A percentile compares a stretch with the other conserved stretches of the same genome.
Evolutionary conservation across 30 jellyfish, hydroid and myxozoan species (phyloP).

Genomic region (Clytia hemisphaerica): DNA sequence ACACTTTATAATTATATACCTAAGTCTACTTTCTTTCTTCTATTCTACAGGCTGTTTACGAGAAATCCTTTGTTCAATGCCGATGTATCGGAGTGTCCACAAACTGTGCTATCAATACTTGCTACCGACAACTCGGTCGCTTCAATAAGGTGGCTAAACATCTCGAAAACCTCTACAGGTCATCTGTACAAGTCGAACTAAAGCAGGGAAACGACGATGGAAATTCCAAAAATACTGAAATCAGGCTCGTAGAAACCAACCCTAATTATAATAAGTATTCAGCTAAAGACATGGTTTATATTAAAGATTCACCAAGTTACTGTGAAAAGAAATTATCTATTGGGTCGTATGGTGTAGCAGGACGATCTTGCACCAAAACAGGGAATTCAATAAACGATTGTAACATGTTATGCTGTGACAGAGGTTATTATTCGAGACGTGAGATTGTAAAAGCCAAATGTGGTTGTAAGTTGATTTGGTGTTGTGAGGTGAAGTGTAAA

Average conservation of each 20-base stretch:
- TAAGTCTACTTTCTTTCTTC: too few relatives aligned
- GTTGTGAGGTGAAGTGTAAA: constrained; percentile 83
- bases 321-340: constrained; percentile 27
- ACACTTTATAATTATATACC: too few relatives aligned
- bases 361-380: constrained; percentile 65
- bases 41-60: constrained; percentile 69
- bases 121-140: constrained; percentile 88
- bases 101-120: constrained; percentile 84
- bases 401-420: constrained; percentile 80
- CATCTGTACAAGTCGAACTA: constrained; percentile 65
- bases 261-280: constrained; percentile 60
- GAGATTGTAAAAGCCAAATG: constrained; percentile 62
- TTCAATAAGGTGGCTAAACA: constrained; percentile 60
- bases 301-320: constrained; percentile 77
- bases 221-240: constrained; percentile 46
- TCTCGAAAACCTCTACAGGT: constrained; percentile 55
- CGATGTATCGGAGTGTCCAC: constrained; percentile 93
- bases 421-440: constrained; percentile 77
- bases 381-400: constrained; percentile 57
- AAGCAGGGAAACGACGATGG: constrained; percentile 34
- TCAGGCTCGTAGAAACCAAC: constrained; percentile 60
- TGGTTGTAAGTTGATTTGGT: constrained; percentile 89
- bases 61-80: constrained; percentile 81
- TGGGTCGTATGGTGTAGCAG: constrained; percentile 79
- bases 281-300: constrained; percentile 55